Evolutionary conservation across 2,113 vertebrate species (phyloP), one percentile per base, ranked within the genome.

Genomic region (Glaucomys volans): DNA sequence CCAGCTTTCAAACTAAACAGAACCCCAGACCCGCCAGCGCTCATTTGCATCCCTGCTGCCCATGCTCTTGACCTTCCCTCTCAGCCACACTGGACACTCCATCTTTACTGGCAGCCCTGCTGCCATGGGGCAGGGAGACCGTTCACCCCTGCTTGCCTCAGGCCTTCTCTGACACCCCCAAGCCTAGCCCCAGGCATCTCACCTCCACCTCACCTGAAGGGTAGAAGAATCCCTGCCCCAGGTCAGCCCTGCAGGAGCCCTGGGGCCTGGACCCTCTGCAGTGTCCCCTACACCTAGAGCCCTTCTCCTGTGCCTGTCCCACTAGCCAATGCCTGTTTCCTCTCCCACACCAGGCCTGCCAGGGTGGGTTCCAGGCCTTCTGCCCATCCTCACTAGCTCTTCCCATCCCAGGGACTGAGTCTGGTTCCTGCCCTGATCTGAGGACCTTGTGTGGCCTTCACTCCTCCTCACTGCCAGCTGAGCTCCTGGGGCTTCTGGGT

Each of bases 161-260:
- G 79, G 32, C 52, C 54, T 47, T 66, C 20, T 69, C 30, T 0
- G 8, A 26, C 10, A 30, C 40, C 20, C 62, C 12, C 35, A 24
- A 59, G 30, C 40, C 69, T 26, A 0, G 35, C 28, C 35, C 50
- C 44, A 35, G 40, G 74, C 24, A 30, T 5, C 57, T 59, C 44
- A 1, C 32, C 30, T 77, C 2, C 4, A 42, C 11, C 28, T 71
- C 47, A 2, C 11, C n/a, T 20, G 42, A 2, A 26, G 37, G 8
- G 26, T 3, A 1, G 35, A n/a, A 32, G 4, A 52, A n/a, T 13
- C 20, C 59, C 52, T 64, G 44, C 24, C 59, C 64, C 0, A n/a
- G 2, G 42, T 24, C 44, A 42, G 24, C 4, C 42, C 76, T 8
- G 54, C 24, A 3, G 0, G 4, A 42, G 0, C n/a, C 30, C 66